A percentile compares a stretch with the other conserved stretches of the same genome.
phyloP scores from a whole-genome alignment of 2,888 invertebrate species.

The Meganola albula region DNA sequence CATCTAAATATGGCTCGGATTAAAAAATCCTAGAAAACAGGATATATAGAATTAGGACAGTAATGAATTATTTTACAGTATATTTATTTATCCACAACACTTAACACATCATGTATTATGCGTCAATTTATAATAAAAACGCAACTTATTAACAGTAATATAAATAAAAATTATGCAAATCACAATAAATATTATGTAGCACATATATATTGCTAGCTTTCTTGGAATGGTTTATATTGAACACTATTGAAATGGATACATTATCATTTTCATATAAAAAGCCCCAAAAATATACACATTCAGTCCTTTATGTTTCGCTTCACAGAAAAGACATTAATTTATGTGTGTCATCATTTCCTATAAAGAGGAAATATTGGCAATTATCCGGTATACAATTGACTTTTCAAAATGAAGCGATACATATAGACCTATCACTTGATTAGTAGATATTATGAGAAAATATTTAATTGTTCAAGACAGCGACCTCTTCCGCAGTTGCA shows the following conservation, averaged over 20 bases:
- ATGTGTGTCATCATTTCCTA: no score
- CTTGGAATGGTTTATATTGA: slow-evolving; percentile 54
- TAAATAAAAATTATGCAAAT: slow-evolving; percentile 29
- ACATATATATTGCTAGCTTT: slow-evolving; percentile 25
- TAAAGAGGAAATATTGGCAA: no score
- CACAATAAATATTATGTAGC: slow-evolving; percentile 24
- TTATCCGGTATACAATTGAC: no score
- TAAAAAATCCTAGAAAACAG: no score
- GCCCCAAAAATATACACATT: slow-evolving; percentile 18
- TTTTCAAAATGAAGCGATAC: no score
- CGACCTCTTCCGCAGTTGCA: no score
- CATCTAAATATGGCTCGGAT: no score
- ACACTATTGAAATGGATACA: slow-evolving; percentile 34
- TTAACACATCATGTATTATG: slow-evolving; percentile 18
- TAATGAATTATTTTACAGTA: no score
- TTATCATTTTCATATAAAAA: slow-evolving; percentile 30
- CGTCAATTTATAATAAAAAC: slow-evolving; percentile 16
- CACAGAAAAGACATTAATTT: background rate
- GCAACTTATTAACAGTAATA: slow-evolving; percentile 22
- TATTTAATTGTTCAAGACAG: no score
- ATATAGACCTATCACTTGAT: no score
- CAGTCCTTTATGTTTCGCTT: slow-evolving; percentile 7
- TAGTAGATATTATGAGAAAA: no score
- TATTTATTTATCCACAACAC: slow-evolving; percentile 29
- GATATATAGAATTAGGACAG: no score